These are phyloP conservation scores for Urocolius indicus DNA, from an alignment of 2,113 vertebrate species.

Conservation along the genomic window DNA sequence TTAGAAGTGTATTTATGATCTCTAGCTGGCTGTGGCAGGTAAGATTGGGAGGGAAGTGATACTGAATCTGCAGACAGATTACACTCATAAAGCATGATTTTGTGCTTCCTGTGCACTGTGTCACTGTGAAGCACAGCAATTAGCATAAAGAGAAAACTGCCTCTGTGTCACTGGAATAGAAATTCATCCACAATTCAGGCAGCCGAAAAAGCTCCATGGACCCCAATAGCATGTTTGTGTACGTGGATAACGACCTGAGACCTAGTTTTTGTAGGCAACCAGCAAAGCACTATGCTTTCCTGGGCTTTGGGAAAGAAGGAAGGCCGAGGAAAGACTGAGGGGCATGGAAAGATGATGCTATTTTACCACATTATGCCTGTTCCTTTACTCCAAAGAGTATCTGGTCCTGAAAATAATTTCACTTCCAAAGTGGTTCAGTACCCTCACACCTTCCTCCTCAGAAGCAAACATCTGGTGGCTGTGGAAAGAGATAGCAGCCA, in stretches of 20 bases:
- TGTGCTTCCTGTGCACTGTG: conserved; percentile 1
- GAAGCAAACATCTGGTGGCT: background rate
- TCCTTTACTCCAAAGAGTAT: background rate
- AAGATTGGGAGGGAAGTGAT: conserved; percentile 30
- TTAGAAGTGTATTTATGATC: conserved; percentile 59
- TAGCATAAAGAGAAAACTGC: conserved; percentile 22
- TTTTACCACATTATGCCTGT: background rate
- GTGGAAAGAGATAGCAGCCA: background rate
- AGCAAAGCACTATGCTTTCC: background rate
- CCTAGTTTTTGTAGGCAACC: background rate
- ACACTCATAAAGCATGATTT: conserved; percentile 44
- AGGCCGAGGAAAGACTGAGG: background rate
- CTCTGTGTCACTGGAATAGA: background rate
- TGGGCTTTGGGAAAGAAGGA: background rate
- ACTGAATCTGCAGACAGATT: conserved; percentile 32
- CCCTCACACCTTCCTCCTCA: background rate
- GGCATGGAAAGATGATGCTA: background rate
- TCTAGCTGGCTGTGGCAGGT: conserved; percentile 50
- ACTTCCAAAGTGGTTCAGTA: rapidly evolving
- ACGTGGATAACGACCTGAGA: background rate
- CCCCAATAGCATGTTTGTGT: rapidly evolving
- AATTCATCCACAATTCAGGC: background rate
- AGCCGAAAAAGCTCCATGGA: background rate
- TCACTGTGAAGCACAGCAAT: conserved; percentile 30
- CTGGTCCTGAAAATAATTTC: background rate